phyloP scores from a whole-genome alignment of 2,113 vertebrate genomes.

The Mesoclemmys tuberculata region DNA sequence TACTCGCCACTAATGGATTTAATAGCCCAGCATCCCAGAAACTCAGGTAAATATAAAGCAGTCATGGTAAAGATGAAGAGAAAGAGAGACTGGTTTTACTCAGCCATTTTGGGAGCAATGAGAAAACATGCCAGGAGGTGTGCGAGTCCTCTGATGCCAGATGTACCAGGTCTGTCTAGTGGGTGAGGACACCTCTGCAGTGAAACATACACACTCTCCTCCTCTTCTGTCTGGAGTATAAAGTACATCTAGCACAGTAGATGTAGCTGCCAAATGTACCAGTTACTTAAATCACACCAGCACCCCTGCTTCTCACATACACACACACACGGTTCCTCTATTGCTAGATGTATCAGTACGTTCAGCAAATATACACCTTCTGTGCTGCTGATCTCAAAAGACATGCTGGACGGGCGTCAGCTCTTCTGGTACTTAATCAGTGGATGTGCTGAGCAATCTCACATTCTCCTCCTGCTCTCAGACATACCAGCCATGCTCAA shows the following conservation, averaged over 20 bases:
- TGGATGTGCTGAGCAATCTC: background rate
- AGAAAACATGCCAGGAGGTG: background rate
- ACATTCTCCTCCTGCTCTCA: background rate
- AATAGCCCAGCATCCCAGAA: background rate
- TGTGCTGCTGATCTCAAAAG: background rate
- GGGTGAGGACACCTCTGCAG: background rate
- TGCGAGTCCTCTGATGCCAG: background rate
- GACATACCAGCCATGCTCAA: background rate
- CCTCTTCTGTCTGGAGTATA: background rate
- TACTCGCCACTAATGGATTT: background rate
- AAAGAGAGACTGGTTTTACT: background rate
- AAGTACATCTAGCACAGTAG: background rate
- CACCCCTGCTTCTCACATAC: background rate
- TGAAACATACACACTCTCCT: background rate
- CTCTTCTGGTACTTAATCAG: background rate
- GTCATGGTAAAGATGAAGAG: background rate
- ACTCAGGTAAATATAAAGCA: background rate
- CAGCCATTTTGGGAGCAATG: fast-evolving
- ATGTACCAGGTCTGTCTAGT: background rate
- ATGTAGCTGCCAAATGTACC: fast-evolving
- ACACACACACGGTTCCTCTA: fast-evolving
- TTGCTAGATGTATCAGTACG: fast-evolving
- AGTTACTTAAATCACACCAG: background rate
- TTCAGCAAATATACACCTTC: fast-evolving
- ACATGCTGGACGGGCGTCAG: too few species aligned